Percentiles rank a stretch among this genome's conserved stretches.
Conservation (phyloP, 92 coral and sea anemone genomes). For the Blastomussa wellsi region DNA sequence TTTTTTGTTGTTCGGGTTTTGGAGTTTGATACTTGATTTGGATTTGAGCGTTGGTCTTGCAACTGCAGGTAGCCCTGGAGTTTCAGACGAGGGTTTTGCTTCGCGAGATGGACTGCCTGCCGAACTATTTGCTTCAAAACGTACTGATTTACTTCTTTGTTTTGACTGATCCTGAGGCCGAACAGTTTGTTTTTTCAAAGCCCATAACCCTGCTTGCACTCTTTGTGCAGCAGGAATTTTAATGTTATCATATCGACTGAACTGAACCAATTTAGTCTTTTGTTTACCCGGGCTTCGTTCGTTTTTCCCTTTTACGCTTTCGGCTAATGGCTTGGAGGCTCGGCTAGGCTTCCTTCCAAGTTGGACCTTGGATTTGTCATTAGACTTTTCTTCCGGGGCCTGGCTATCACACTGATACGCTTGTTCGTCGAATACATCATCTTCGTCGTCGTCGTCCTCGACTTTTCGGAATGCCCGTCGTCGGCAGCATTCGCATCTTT, state of each 20-base stretch:
- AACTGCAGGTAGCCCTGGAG: conserved; percentile 8
- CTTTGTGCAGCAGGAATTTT: conserved; percentile 33
- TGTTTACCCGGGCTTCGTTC: not conserved
- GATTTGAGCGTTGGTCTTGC: conserved; percentile 22
- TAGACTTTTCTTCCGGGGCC: not conserved
- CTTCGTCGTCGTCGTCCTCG: conserved; percentile 46
- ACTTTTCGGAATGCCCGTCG: conserved; percentile 60
- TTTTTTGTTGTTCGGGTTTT: conserved; percentile 18
- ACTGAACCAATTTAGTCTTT: conserved; percentile 39
- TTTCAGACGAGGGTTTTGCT: not conserved
- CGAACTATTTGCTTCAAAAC: conserved; percentile 5
- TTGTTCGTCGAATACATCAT: conserved; percentile 39
- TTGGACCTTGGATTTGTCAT: conserved; percentile 1
- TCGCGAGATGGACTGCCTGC: not conserved
- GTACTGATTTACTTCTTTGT: conserved; percentile 16
- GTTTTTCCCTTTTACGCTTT: conserved; percentile 3
- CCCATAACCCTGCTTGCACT: conserved; percentile 47
- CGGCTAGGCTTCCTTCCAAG: not conserved
- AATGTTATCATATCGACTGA: conserved; percentile 26
- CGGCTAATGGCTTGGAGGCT: not conserved
- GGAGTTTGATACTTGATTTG: conserved; percentile 25
- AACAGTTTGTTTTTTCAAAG: conserved; percentile 42
- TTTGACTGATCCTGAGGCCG: not conserved
- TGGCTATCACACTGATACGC: conserved; percentile 22
- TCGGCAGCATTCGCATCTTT: conserved; percentile 81